These are phyloP conservation scores for Anhinga rufa DNA, from an alignment of 2,113 vertebrate species.

Conservation along the genomic window DNA sequence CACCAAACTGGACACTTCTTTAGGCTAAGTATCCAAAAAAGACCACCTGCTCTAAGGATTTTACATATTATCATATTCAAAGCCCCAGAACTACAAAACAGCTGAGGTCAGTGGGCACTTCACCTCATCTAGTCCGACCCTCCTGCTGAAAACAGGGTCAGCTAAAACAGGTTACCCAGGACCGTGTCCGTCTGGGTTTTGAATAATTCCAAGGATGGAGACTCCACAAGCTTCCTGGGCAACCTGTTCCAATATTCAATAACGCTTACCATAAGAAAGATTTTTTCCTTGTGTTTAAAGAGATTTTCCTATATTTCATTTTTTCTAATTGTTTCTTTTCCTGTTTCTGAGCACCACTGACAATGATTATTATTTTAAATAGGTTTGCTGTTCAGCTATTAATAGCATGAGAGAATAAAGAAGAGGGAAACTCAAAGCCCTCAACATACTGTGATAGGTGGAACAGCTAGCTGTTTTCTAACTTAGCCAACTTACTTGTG, in stretches of 20 bases:
- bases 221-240: neutral
- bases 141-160: neutral
- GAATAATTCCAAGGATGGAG: neutral
- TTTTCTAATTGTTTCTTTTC: neutral
- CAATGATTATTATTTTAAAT: neutral
- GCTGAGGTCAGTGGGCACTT: neutral
- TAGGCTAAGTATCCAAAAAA: neutral
- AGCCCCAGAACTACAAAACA: neutral
- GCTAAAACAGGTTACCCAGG: neutral
- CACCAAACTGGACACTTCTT: neutral
- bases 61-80: neutral
- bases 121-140: fast-evolving
- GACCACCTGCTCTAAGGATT: neutral
- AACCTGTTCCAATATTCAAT: neutral
- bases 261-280: neutral
- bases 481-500: neutral
- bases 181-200: neutral
- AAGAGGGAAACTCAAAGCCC: neutral
- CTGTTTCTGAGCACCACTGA: neutral
- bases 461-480: neutral
- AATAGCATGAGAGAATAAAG: neutral
- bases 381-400: neutral
- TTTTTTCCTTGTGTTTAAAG: neutral
- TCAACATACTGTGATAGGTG: neutral
- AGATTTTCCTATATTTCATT: neutral